phyloP scores from a whole-genome alignment of 2,797 vertebrate genomes.

The Phataginus tetradactyla region DNA sequence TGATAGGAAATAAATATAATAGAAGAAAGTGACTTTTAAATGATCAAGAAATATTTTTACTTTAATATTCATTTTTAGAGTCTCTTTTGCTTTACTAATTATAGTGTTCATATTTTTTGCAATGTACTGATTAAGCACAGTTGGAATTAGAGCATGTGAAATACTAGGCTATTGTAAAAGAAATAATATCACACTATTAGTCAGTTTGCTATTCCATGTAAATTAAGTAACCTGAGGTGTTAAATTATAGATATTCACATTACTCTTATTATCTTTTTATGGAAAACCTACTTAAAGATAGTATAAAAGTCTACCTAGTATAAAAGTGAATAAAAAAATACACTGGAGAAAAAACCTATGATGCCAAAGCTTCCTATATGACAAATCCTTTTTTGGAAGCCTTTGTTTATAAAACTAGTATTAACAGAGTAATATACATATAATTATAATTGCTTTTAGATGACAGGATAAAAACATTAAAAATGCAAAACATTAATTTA shows the following conservation, averaged over 20 bases:
- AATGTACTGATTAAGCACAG: constrained; percentile 60
- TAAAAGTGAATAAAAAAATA: constrained; percentile 32
- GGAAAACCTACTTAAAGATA: constrained; percentile 48
- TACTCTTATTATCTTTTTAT: constrained; percentile 62
- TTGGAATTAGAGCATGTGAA: constrained; percentile 35
- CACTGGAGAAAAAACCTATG: neutral
- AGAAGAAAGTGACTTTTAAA: constrained; percentile 60
- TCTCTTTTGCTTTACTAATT: constrained; percentile 56
- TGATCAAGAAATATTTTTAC: constrained; percentile 56
- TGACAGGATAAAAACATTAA: constrained; percentile 33
- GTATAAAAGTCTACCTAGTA: constrained; percentile 30
- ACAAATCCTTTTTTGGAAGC: neutral
- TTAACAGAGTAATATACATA: neutral
- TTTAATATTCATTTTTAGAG: constrained; percentile 52
- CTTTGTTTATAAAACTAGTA: constrained; percentile 53
- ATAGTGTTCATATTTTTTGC: constrained; percentile 59
- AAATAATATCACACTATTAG: constrained; percentile 43
- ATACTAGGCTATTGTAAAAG: constrained; percentile 41
- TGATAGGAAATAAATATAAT: constrained; percentile 22
- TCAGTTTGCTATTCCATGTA: constrained; percentile 14
- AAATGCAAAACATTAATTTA: constrained; percentile 10
- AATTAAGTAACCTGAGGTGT: constrained; percentile 56
- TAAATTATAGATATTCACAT: constrained; percentile 58
- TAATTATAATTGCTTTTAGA: constrained; percentile 3
- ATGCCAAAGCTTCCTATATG: neutral